Evolutionary conservation across 2,888 invertebrate genomes (phyloP).

Genomic region (Abrostola triplasia): DNA sequence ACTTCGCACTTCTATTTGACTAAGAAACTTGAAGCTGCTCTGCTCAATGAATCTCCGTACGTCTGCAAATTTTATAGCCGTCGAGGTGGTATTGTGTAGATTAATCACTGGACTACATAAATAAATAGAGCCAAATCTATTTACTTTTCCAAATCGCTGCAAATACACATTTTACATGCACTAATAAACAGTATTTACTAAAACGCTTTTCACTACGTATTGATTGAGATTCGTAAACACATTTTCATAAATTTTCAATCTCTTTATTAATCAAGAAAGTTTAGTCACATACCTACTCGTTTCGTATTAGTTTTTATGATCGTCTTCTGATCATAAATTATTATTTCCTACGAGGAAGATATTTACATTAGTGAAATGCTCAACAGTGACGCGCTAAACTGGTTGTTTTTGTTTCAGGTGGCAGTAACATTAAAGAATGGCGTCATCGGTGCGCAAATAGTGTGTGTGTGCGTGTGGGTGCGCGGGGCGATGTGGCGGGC

Average conservation of each 20-base stretch:
- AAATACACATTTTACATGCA: background rate
- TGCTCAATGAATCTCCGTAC: constrained; percentile 36
- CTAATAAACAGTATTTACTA: constrained; percentile 8
- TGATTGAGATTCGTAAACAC: constrained; percentile 30
- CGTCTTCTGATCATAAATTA: constrained; percentile 10
- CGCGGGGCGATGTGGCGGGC: constrained; percentile 73
- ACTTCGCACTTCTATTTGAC: constrained; percentile 45
- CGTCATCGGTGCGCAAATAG: constrained; percentile 77
- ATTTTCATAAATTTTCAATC: constrained; percentile 11
- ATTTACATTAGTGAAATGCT: constrained; percentile 33
- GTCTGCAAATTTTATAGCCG: constrained; percentile 21
- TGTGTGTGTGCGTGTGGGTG: constrained; percentile 68
- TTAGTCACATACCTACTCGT: constrained; percentile 27
- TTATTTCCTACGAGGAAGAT: constrained; percentile 36
- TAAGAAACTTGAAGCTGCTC: constrained; percentile 28
- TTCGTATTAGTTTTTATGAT: constrained; percentile 44
- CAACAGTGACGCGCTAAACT: constrained; percentile 36
- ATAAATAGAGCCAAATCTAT: constrained; percentile 9
- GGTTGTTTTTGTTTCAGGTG: constrained; percentile 72
- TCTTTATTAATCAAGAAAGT: constrained; percentile 25
- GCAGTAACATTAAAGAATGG: constrained; percentile 78
- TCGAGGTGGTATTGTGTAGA: constrained; percentile 9
- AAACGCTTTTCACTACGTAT: constrained; percentile 3
- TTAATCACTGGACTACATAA: constrained; percentile 12
- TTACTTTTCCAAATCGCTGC: constrained; percentile 2